These are phyloP conservation scores for Diadema setosum DNA, from an alignment of 35 echinoderm and acorn worm genomes.

Conservation along the genomic window DNA sequence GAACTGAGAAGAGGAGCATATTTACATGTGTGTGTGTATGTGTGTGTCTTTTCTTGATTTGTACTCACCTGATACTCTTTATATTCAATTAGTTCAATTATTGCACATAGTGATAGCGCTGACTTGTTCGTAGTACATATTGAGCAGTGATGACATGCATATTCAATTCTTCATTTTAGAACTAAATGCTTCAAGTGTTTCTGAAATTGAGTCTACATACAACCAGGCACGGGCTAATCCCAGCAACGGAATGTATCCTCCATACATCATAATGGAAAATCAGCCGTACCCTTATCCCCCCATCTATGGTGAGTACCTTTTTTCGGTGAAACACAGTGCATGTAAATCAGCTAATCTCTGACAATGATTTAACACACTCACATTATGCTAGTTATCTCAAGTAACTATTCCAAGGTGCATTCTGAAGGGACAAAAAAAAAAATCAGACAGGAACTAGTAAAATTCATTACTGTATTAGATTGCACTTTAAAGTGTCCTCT, in stretches of 20 bases:
- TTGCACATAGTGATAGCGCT: not conserved
- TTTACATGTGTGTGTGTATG: not conserved
- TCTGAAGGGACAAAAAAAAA: not conserved
- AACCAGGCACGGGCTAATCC: not conserved
- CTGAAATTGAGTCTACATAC: not conserved
- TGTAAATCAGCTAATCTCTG: not conserved
- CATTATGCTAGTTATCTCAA: not conserved
- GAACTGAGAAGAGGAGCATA: too few relatives aligned
- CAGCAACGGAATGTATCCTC: not conserved
- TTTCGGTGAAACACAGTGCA: not conserved
- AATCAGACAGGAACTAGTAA: not conserved
- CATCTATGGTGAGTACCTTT: not conserved
- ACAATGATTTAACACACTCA: not conserved
- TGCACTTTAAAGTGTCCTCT: not conserved
- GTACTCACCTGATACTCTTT: not conserved
- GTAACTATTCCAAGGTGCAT: not conserved
- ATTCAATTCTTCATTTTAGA: not conserved
- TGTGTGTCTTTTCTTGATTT: not conserved
- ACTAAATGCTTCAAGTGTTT: not conserved
- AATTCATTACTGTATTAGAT: not conserved
- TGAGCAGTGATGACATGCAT: not conserved
- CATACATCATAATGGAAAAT: not conserved
- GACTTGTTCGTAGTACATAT: not conserved
- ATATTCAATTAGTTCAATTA: not conserved
- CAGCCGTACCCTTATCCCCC: not conserved